Evolutionary conservation across 2,797 vertebrate genomes (phyloP).

Genomic region (Danio aesculapii): DNA sequence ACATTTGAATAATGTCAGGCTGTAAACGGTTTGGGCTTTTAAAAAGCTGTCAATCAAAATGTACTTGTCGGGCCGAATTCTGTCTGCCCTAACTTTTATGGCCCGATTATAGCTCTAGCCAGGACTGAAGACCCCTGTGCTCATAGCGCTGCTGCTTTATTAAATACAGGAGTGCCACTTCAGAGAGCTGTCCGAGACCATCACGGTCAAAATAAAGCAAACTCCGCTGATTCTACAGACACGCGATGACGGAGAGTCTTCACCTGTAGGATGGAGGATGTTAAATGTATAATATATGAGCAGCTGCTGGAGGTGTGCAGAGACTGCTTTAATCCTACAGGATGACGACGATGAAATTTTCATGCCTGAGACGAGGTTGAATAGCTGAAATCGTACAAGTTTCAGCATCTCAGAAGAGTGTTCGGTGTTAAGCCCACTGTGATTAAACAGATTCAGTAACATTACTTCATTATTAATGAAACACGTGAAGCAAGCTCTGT

Average conservation of each 20-base stretch:
- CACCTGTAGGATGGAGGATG: not conserved
- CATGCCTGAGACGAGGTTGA: conserved; percentile 16
- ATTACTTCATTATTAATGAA: conserved; percentile 11
- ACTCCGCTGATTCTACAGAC: not conserved
- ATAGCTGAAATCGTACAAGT: not conserved
- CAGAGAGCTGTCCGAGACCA: conserved; percentile 14
- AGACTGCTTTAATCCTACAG: conserved; percentile 6
- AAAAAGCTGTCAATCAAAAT: too few relatives aligned
- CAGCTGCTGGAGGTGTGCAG: not conserved
- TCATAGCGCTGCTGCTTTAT: conserved; percentile 16
- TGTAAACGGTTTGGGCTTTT: too few relatives aligned
- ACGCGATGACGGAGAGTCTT: conserved; percentile 18
- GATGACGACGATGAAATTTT: not conserved
- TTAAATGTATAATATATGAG: conserved; percentile 31
- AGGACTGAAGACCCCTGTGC: conserved; percentile 13
- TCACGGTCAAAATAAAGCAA: conserved; percentile 9
- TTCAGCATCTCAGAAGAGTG: not conserved
- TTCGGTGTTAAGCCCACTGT: not conserved
- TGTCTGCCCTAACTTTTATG: too few relatives aligned
- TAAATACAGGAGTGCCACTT: conserved; percentile 19
- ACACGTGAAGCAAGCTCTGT: not conserved
- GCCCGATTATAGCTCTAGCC: too few relatives aligned
- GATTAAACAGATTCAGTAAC: not conserved
- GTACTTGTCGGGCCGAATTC: too few relatives aligned
- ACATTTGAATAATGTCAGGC: too few relatives aligned